Percentiles rank a stretch among this genome's conserved stretches.
Conservation (phyloP, 2,113 vertebrate species). For the Otus sunia region DNA sequence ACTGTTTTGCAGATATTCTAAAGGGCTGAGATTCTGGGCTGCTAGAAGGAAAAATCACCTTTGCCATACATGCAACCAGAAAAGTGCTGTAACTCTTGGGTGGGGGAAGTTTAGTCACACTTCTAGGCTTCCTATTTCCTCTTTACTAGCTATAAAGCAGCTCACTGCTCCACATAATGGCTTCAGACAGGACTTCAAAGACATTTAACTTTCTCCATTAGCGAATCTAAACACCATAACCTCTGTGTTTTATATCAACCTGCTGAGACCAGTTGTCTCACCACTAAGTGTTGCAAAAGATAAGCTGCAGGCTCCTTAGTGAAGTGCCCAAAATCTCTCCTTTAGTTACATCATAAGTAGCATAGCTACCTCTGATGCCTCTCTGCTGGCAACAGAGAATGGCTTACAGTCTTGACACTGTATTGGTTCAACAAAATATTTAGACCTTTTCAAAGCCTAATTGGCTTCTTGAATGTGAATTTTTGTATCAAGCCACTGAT, state of each 20-base stretch:
- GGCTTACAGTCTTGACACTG: not conserved
- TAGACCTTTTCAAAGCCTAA: not conserved
- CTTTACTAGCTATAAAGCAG: not conserved
- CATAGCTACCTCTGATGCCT: not conserved
- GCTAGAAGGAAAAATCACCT: not conserved
- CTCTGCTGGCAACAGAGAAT: not conserved
- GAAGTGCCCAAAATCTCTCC: not conserved
- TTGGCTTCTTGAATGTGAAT: not conserved
- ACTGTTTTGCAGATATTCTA: not conserved
- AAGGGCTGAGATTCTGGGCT: not conserved
- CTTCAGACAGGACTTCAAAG: not conserved
- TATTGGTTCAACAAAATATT: not conserved
- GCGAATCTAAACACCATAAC: not conserved
- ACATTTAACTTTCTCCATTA: not conserved
- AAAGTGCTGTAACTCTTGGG: not conserved
- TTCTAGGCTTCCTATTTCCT: not conserved
- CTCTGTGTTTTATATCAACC: not conserved
- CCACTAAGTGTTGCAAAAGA: not conserved
- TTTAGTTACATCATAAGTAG: not conserved
- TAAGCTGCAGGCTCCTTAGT: not conserved
- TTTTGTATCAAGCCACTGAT: not conserved
- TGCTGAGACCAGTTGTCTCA: not conserved
- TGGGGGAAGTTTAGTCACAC: not conserved
- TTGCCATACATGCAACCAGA: not conserved
- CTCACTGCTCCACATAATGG: not conserved